phyloP scores from a whole-genome alignment of 2,888 invertebrate species.

The Apotomis betuletana region DNA sequence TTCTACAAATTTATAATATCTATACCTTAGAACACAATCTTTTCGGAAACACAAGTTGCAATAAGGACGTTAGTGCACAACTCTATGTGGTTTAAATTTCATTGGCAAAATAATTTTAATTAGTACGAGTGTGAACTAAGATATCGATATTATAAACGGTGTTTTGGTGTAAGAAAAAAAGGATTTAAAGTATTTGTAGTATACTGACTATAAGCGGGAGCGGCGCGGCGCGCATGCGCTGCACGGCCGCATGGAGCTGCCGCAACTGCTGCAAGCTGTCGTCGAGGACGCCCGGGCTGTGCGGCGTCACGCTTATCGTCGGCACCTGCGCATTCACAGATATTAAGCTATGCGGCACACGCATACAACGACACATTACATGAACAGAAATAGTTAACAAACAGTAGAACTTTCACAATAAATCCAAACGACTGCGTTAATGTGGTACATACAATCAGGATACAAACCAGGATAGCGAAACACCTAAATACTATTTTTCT shows the following conservation, averaged over 20 bases:
- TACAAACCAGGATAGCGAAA: not conserved
- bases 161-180: too few relatives aligned
- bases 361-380: not conserved
- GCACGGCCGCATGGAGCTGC: slow-evolving; percentile 89
- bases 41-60: too few relatives aligned
- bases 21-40: too few relatives aligned
- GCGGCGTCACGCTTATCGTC: slow-evolving; percentile 94
- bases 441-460: not conserved
- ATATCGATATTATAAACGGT: too few relatives aligned
- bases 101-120: too few relatives aligned
- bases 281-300: slow-evolving; percentile 90
- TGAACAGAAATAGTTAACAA: not conserved
- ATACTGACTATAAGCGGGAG: slow-evolving; percentile 67
- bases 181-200: too few relatives aligned
- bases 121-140: too few relatives aligned
- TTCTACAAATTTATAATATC: too few relatives aligned
- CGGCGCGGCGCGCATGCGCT: slow-evolving; percentile 89
- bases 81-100: too few relatives aligned
- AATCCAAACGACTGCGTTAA: slow-evolving; percentile 13
- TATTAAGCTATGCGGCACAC: not conserved
- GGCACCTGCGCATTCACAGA: slow-evolving; percentile 81
- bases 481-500: not conserved
- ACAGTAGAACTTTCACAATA: not conserved
- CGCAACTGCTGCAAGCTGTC: slow-evolving; percentile 90
- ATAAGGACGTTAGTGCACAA: too few relatives aligned